Percentiles rank a stretch among this genome's conserved stretches.
Evolutionary conservation across 2,113 vertebrate species (phyloP).

Genomic region (Chaetodon auriga): DNA sequence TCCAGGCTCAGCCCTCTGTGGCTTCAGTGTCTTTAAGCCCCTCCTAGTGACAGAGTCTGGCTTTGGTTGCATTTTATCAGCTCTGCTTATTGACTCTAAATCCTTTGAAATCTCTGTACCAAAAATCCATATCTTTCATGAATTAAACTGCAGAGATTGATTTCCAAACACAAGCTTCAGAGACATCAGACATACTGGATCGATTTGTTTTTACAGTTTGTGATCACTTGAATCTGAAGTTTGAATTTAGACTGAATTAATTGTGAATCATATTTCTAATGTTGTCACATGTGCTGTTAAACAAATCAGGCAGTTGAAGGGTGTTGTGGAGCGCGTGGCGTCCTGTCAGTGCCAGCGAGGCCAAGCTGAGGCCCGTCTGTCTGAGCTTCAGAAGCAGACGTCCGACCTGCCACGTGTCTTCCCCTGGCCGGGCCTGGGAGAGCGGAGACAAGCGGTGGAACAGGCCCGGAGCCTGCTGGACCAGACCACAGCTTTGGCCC

Average conservation of each 20-base stretch:
- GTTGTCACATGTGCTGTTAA: neutral
- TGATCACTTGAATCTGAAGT: neutral
- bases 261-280: neutral
- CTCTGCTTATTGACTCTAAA: too few species aligned
- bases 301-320: slow-evolving; percentile 69
- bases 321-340: slow-evolving; percentile 64
- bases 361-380: slow-evolving; percentile 62
- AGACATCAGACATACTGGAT: too few species aligned
- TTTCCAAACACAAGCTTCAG: too few species aligned
- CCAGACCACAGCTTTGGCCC: slow-evolving; percentile 56
- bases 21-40: neutral
- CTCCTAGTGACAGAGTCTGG: too few species aligned
- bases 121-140: too few species aligned
- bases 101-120: too few species aligned
- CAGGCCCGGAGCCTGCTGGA: slow-evolving; percentile 74
- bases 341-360: slow-evolving; percentile 66
- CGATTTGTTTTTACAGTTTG: neutral
- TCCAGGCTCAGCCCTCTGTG: neutral
- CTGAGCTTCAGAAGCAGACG: slow-evolving; percentile 71
- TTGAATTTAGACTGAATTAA: neutral
- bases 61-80: too few species aligned
- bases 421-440: slow-evolving; percentile 84
- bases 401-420: slow-evolving; percentile 71
- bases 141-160: too few species aligned
- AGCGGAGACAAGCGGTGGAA: slow-evolving; percentile 80